Percentiles rank a stretch among this genome's conserved stretches.
These are phyloP conservation scores for Phoenoteleia sp. DNA, from an alignment of 2,888 invertebrate species.

Conservation along the genomic window DNA sequence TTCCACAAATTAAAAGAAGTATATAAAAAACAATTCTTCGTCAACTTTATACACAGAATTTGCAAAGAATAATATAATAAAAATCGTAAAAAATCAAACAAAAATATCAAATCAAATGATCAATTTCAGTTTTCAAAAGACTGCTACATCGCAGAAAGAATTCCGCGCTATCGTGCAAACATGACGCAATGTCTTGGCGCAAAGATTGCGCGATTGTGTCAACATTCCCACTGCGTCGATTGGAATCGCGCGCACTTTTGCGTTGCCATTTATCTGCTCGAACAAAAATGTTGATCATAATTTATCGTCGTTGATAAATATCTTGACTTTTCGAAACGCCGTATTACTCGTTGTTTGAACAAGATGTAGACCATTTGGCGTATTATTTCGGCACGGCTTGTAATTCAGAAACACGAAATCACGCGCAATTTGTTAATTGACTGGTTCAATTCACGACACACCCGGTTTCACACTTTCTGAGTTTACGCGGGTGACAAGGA, in stretches of 20 bases:
- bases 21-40: no score
- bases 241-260: slow-evolving; percentile 19
- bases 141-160: background rate
- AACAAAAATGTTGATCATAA: slow-evolving; percentile 45
- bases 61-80: no score
- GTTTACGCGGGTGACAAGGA: no score
- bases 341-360: slow-evolving; percentile 48
- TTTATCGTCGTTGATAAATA: slow-evolving; percentile 59
- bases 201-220: slow-evolving; percentile 50
- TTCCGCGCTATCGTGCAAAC: slow-evolving; percentile 14
- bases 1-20: no score
- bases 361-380: slow-evolving; percentile 56
- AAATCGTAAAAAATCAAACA: no score
- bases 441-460: no score
- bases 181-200: slow-evolving; percentile 39
- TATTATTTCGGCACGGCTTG: background rate
- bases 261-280: slow-evolving; percentile 43
- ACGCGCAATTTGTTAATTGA: slow-evolving; percentile 37
- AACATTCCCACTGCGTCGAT: slow-evolving; percentile 13
- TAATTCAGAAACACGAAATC: slow-evolving; percentile 1
- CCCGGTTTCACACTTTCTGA: no score
- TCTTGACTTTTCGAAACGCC: slow-evolving; percentile 37
- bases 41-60: no score
- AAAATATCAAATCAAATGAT: no score
- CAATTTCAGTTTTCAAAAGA: no score